Percentiles rank a stretch among this genome's conserved stretches.
These are phyloP conservation scores for Chorisops tibialis DNA, from an alignment of 2,888 invertebrate genomes.

Conservation along the genomic window DNA sequence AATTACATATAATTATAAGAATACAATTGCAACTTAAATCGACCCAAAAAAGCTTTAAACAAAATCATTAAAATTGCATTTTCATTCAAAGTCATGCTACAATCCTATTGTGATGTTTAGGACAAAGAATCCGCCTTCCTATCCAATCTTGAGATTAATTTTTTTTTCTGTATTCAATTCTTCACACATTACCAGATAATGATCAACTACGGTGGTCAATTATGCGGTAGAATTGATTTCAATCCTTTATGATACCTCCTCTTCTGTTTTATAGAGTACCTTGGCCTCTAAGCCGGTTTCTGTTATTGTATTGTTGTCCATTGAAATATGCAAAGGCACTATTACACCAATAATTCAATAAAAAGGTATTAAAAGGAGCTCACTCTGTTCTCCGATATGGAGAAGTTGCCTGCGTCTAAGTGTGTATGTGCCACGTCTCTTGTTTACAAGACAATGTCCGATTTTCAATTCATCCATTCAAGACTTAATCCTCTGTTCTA, in stretches of 20 bases:
- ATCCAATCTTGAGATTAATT: background rate
- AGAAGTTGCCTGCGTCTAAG: too few relatives aligned
- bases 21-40: too few relatives aligned
- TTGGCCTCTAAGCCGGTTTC: too few relatives aligned
- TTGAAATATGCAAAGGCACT: too few relatives aligned
- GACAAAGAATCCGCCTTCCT: background rate
- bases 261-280: too few relatives aligned
- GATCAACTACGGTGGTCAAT: constrained; percentile 9
- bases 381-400: background rate
- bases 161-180: background rate
- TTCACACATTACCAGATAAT: background rate
- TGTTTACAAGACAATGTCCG: constrained; percentile 27
- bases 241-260: too few relatives aligned
- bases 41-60: too few relatives aligned
- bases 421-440: background rate
- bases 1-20: too few relatives aligned
- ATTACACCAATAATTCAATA: constrained; percentile 18
- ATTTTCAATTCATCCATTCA: constrained; percentile 31
- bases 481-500: constrained; percentile 28
- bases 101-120: background rate
- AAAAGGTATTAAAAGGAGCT: constrained; percentile 13
- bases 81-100: background rate
- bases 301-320: too few relatives aligned
- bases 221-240: too few relatives aligned
- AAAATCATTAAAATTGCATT: too few relatives aligned